phyloP scores from a whole-genome alignment of 2,113 vertebrate species.

The Heloderma charlesbogerti region DNA sequence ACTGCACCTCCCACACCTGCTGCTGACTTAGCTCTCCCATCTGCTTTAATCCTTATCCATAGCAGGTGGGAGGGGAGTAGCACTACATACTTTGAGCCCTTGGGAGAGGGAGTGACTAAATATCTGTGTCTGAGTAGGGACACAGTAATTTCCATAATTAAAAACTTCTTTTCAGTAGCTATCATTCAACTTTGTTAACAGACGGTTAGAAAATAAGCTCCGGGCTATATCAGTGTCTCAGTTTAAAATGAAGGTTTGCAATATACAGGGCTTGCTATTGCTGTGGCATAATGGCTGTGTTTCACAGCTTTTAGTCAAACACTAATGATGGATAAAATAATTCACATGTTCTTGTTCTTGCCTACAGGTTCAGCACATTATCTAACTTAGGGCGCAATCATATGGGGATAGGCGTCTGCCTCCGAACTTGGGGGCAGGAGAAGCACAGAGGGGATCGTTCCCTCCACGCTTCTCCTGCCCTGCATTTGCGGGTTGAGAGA shows the following conservation, averaged over 20 bases:
- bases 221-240: neutral
- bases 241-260: neutral
- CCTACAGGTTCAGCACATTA: neutral
- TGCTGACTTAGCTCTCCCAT: neutral
- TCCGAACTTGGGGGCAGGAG: no score
- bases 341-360: neutral
- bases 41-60: neutral
- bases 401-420: no score
- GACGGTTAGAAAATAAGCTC: neutral
- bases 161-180: neutral
- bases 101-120: neutral
- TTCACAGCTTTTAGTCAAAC: neutral
- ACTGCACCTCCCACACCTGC: neutral
- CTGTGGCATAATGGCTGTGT: neutral
- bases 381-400: no score
- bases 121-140: neutral
- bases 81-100: neutral
- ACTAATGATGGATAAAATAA: conserved; percentile 5
- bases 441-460: no score
- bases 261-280: neutral
- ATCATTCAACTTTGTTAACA: neutral
- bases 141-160: neutral
- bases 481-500: no score
- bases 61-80: neutral
- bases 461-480: no score